phyloP scores from a whole-genome alignment of 2,113 vertebrate species.

The Hystrix cristata region DNA sequence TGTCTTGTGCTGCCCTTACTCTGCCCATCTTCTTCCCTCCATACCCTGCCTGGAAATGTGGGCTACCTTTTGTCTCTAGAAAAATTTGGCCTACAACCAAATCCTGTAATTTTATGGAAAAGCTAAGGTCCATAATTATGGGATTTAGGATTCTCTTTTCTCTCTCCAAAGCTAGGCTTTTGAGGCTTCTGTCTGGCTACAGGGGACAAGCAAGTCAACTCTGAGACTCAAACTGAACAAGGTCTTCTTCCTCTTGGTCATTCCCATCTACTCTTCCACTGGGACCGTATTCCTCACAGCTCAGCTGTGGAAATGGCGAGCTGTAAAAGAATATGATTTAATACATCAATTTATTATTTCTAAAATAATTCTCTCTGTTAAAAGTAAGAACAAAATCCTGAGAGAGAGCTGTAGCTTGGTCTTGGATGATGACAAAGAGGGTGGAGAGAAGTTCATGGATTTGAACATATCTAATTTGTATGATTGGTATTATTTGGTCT shows the following conservation, averaged over 20 bases:
- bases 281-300: not conserved
- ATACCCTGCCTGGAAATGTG: not conserved
- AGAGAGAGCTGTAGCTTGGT: not conserved
- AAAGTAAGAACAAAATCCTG: not conserved
- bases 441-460: not conserved
- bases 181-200: not conserved
- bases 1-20: not conserved
- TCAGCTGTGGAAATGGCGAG: not conserved
- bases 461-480: not conserved
- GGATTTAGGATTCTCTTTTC: slow-evolving; percentile 12
- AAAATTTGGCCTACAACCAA: not conserved
- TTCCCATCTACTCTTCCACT: not conserved
- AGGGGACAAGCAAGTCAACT: slow-evolving; percentile 17
- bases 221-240: not conserved
- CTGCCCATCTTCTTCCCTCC: not conserved
- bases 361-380: not conserved
- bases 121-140: not conserved
- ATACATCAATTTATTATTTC: not conserved
- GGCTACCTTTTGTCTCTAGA: not conserved
- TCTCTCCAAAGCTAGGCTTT: not conserved
- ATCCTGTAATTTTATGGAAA: not conserved
- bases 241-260: not conserved
- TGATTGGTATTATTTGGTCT: not conserved
- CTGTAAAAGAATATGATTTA: not conserved
- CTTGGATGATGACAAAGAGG: not conserved